These are phyloP conservation scores for Xiphophorus maculatus DNA, from an alignment of 2,113 vertebrate species.

Conservation along the genomic window DNA sequence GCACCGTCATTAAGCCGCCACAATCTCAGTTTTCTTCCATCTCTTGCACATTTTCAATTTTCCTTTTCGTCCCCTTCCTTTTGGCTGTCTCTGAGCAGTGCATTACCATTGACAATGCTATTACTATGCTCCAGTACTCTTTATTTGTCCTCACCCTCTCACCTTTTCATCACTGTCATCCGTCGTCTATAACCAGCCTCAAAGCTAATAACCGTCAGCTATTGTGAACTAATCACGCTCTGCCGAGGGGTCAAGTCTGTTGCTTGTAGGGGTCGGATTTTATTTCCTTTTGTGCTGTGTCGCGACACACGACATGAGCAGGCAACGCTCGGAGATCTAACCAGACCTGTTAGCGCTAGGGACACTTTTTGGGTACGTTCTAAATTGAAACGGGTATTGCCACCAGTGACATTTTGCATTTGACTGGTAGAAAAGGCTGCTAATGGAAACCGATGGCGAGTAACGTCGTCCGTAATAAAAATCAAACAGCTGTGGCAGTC, in stretches of 20 bases:
- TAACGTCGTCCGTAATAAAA: conserved; percentile 56
- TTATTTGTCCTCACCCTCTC: conserved; percentile 10
- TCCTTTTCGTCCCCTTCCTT: background rate
- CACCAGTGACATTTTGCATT: conserved; percentile 32
- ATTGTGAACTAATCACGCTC: conserved; percentile 22
- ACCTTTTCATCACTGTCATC: conserved; percentile 1
- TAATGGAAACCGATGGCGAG: conserved; percentile 44
- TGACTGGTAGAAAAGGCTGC: conserved; percentile 43
- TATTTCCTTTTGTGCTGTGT: background rate
- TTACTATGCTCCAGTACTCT: conserved; percentile 56
- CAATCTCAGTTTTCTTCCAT: conserved; percentile 38
- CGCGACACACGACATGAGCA: background rate
- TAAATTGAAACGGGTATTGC: conserved; percentile 23
- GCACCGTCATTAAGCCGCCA: conserved; percentile 47
- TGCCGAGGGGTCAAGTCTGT: background rate
- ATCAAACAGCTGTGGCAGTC: conserved; percentile 55
- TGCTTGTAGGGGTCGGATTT: background rate
- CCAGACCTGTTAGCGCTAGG: background rate
- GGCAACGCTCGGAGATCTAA: background rate
- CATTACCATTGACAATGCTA: conserved; percentile 47
- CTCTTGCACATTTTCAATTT: conserved; percentile 42
- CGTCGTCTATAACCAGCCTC: conserved; percentile 13
- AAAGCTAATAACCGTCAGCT: conserved; percentile 14
- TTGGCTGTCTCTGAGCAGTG: conserved; percentile 25
- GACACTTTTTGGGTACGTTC: background rate